Percentiles rank a stretch among this genome's conserved stretches.
Conservation (phyloP, 2,888 invertebrate species). For the Ormyrus rosae region DNA sequence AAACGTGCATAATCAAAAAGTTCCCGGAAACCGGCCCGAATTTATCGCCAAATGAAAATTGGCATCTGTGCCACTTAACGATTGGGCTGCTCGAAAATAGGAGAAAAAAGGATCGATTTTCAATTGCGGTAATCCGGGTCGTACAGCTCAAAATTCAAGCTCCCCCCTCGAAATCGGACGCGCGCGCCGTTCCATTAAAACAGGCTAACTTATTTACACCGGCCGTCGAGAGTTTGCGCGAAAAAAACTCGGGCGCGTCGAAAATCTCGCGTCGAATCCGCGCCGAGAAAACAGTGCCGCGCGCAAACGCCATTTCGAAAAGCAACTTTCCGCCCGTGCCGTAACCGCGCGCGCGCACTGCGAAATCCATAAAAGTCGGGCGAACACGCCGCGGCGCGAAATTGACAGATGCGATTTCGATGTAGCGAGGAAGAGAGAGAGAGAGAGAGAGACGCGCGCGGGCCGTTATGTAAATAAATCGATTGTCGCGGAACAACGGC, state of each 20-base stretch:
- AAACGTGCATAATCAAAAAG: too few species aligned
- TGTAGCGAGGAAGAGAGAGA: too few species aligned
- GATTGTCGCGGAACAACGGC: too few species aligned
- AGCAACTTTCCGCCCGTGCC: too few species aligned
- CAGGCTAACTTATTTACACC: constrained; percentile 4
- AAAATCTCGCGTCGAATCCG: background rate
- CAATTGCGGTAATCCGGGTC: constrained; percentile 32
- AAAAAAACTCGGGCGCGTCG: background rate
- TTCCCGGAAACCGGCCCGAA: too few species aligned
- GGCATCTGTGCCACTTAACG: constrained; percentile 8
- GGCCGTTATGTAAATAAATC: too few species aligned
- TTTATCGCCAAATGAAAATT: too few species aligned
- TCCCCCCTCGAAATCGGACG: too few species aligned
- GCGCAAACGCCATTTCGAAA: too few species aligned
- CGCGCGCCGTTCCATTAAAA: background rate
- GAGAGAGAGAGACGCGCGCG: too few species aligned
- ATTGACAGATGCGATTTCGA: background rate
- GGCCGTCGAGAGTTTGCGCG: background rate
- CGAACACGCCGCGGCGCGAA: background rate
- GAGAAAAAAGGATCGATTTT: constrained; percentile 6
- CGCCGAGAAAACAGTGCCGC: too few species aligned
- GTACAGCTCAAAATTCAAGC: constrained; percentile 1
- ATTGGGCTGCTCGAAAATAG: background rate
- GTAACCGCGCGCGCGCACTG: background rate
- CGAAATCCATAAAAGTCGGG: background rate